Percentiles rank a stretch among this genome's conserved stretches.
phyloP scores from a whole-genome alignment of 1,140 invertebrate genomes.

The Saccostrea glomerata region DNA sequence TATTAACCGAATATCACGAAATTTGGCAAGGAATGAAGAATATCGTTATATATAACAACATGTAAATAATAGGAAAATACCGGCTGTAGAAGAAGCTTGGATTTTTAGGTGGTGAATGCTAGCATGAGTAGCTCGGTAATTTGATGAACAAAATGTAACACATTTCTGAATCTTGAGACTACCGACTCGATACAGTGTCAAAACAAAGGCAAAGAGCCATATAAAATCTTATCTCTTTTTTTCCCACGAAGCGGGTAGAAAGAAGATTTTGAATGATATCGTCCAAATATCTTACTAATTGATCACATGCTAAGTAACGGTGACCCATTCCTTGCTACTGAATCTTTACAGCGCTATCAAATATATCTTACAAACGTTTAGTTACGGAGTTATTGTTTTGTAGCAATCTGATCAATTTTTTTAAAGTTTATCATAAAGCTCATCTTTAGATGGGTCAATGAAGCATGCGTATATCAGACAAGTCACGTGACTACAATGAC shows the following conservation, averaged over 20 bases:
- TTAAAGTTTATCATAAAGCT: neutral
- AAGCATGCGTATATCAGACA: neutral
- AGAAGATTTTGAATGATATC: conserved; percentile 37
- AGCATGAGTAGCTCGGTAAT: conserved; percentile 14
- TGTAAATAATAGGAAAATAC: neutral
- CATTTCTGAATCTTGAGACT: conserved; percentile 28
- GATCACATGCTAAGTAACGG: conserved; percentile 4
- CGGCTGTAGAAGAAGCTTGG: neutral
- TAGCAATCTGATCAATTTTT: conserved; percentile 3
- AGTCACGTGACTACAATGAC: neutral
- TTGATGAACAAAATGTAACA: conserved; percentile 21
- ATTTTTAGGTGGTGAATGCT: neutral
- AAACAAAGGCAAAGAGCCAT: neutral
- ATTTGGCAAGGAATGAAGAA: conserved; percentile 12
- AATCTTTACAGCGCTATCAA: conserved; percentile 8
- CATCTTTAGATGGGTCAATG: conserved; percentile 16
- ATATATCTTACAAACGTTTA: conserved; percentile 29
- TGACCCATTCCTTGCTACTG: neutral
- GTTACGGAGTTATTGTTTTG: conserved; percentile 15
- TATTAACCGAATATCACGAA: conserved; percentile 12
- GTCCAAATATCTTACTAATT: conserved; percentile 21
- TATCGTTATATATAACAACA: conserved; percentile 22
- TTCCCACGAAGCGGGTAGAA: conserved; percentile 22
- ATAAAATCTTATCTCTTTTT: conserved; percentile 21
- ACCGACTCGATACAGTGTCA: conserved; percentile 29